Percentiles rank a stretch among this genome's conserved stretches.
Evolutionary conservation across 2,888 invertebrate species (phyloP).

Genomic region (Lycia hirtaria): DNA sequence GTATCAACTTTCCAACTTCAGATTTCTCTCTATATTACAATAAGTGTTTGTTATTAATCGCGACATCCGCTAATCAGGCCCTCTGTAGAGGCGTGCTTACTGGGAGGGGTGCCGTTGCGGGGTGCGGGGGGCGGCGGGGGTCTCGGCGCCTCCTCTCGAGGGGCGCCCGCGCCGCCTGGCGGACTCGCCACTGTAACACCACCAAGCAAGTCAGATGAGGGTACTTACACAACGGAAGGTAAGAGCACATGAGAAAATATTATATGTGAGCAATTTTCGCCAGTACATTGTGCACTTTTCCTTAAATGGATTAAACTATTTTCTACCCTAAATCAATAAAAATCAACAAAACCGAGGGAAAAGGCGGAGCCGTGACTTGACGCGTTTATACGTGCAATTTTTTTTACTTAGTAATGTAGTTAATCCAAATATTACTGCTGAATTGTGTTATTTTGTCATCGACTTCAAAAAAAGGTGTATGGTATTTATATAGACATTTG

Average conservation of each 20-base stretch:
- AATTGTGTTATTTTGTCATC: too few species aligned
- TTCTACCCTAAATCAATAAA: too few species aligned
- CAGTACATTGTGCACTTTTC: too few species aligned
- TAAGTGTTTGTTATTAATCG: slow-evolving; percentile 41
- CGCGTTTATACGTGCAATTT: too few species aligned
- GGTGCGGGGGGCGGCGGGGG: slow-evolving; percentile 79
- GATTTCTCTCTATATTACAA: background rate
- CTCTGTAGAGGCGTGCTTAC: slow-evolving; percentile 70
- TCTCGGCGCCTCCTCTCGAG: slow-evolving; percentile 75
- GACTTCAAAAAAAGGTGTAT: too few species aligned
- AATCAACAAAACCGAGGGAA: too few species aligned
- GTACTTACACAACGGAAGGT: background rate
- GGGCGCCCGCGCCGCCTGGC: slow-evolving; percentile 87
- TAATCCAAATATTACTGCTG: too few species aligned
- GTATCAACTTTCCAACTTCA: background rate
- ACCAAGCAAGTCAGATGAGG: slow-evolving; percentile 44
- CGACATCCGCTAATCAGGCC: slow-evolving; percentile 63
- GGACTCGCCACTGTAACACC: slow-evolving; percentile 93
- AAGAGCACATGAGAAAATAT: background rate
- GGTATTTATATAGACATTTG: too few species aligned
- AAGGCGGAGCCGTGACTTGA: too few species aligned
- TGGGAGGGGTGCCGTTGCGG: slow-evolving; percentile 80
- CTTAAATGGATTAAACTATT: too few species aligned
- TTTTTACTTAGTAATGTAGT: too few species aligned
- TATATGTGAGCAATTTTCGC: too few species aligned